Conservation (phyloP, 2,113 vertebrate genomes). For the Peromyscus leucopus region DNA sequence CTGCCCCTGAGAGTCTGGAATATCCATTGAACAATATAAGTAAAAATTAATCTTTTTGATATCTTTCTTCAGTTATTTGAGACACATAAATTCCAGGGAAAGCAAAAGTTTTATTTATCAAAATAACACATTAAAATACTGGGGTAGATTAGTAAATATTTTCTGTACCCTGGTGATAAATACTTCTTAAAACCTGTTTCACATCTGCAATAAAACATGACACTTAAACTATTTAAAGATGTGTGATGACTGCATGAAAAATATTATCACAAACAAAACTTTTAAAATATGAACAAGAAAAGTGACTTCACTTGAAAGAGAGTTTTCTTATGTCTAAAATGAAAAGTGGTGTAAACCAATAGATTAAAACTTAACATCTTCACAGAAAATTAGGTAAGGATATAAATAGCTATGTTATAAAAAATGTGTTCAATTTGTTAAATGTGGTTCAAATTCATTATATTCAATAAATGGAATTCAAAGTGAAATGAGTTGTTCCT, state of each 20-base stretch:
- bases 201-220: neutral
- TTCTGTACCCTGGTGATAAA: neutral
- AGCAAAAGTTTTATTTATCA: neutral
- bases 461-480: neutral
- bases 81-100: neutral
- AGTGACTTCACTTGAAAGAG: neutral
- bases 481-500: neutral
- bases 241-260: neutral
- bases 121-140: conserved; percentile 20
- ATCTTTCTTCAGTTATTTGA: conserved; percentile 6
- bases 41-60: neutral
- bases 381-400: conserved; percentile 41
- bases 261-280: neutral
- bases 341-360: neutral
- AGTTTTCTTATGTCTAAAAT: neutral
- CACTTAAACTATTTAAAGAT: conserved; percentile 22
- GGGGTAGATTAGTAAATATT: conserved; percentile 16
- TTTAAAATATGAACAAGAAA: neutral
- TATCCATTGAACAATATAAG: neutral
- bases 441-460: neutral
- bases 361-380: neutral
- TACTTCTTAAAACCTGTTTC: neutral
- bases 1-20: neutral
- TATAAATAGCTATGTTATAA: neutral
- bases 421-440: neutral